Evolutionary conservation across 2,888 invertebrate species (phyloP).

Genomic region (Drosophila neonasuta): DNA sequence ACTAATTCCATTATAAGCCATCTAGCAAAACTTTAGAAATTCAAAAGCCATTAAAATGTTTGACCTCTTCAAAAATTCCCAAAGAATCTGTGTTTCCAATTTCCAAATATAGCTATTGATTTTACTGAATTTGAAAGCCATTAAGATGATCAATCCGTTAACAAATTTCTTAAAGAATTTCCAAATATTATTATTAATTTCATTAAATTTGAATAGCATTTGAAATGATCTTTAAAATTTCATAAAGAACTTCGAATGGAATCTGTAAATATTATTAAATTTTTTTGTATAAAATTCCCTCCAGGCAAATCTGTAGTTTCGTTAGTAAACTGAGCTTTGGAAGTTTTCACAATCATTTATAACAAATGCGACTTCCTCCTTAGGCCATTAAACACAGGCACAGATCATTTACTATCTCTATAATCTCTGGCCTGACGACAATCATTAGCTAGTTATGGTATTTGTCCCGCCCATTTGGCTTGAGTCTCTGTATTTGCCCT

Average conservation of each 20-base stretch:
- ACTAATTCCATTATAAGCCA: no score
- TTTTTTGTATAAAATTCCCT: not conserved
- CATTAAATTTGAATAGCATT: no score
- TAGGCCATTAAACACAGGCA: constrained; percentile 13
- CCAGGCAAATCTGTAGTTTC: not conserved
- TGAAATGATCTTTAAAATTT: not conserved
- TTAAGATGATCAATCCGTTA: no score
- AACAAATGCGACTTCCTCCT: constrained; percentile 16
- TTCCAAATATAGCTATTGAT: no score
- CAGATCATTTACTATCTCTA: constrained; percentile 24
- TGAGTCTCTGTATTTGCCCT: constrained; percentile 31
- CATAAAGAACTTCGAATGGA: not conserved
- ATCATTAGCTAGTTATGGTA: constrained; percentile 49
- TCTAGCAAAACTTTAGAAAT: no score
- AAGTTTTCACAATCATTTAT: constrained; percentile 16
- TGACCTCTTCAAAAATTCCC: no score
- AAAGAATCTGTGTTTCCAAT: no score
- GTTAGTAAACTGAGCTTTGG: not conserved
- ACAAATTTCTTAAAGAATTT: no score
- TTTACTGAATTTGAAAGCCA: no score
- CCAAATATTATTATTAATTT: no score
- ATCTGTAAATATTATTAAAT: not conserved
- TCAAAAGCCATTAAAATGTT: no score
- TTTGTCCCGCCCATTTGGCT: constrained; percentile 33
- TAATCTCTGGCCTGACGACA: constrained; percentile 36